Base-by-base conservation (phyloP, 2,113 vertebrate species). In the Crypturellus undulatus region DNA sequence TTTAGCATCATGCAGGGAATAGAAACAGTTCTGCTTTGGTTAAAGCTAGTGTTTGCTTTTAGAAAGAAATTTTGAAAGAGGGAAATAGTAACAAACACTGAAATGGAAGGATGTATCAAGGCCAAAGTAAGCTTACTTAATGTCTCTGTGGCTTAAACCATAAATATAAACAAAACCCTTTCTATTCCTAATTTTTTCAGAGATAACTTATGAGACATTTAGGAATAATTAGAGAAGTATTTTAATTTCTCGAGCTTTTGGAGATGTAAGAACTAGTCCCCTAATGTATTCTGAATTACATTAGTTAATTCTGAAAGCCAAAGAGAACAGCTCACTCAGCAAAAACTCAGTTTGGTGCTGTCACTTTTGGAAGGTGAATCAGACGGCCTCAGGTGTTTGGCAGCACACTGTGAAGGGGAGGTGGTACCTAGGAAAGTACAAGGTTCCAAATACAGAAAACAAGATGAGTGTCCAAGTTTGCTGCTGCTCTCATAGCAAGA, bases 11-110 rank as follows among this genome's bases (percentile, higher is more conserved):
- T 81, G 21, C 12, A 59, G 21, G 58, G 43, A 59, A 42, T 12
- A 13, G 15, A 11, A 69, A 34, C 52, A 40, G 25, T 36, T 94
- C 32, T 75, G 49, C 32, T 86, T 38, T 77, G 32, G 8, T 56
- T 76, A 72, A 85, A 92, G 52, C 24, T n/a, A 30, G 32, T 49
- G 19, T 81, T 87, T 89, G 60, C n/a, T 65, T 79, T 94, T 87
- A 89, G 78, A 94, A 89, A 89, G 64, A 77, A 32, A 56, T 60
- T 79, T 91, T 49, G 77, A 58, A 89, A 51, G 4, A 95, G 69
- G 59, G 14, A 52, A 91, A 65, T 7, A 56, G 76, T 52, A 84
- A 71, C 36, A 91, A 87, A 65, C 36, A 43, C 18, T 84, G 43
- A 51, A 84, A 36, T 0, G 0, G 30, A 0, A 0, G 7, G 38